phyloP scores from a whole-genome alignment of 2,797 vertebrate species.

The Enteromius fasciolatus region DNA sequence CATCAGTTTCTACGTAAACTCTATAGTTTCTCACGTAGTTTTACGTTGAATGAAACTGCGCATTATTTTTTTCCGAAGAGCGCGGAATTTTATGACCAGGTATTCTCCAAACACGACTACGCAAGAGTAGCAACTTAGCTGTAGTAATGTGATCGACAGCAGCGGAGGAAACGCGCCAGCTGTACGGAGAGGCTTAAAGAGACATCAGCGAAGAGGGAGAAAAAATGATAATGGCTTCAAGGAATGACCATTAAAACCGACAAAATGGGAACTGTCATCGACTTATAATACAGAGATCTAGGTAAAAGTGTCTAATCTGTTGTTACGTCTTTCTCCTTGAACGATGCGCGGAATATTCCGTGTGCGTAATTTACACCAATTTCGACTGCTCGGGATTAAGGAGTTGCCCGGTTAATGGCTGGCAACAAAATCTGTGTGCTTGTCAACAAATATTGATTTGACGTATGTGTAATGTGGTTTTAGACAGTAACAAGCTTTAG shows the following conservation, averaged over 20 bases:
- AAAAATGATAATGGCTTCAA: constrained; percentile 61
- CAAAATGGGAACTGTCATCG: constrained; percentile 40
- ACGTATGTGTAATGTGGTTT: not conserved
- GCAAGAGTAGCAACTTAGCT: constrained; percentile 34
- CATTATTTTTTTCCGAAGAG: constrained; percentile 49
- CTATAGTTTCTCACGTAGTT: constrained; percentile 27
- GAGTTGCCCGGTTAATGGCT: constrained; percentile 63
- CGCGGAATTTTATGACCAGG: constrained; percentile 42
- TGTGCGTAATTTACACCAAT: constrained; percentile 41
- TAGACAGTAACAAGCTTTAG: not conserved
- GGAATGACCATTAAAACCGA: constrained; percentile 52
- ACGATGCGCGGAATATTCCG: constrained; percentile 19
- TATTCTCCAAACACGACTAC: constrained; percentile 55
- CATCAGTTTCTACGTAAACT: constrained; percentile 15
- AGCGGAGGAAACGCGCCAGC: constrained; percentile 50
- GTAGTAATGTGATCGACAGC: not conserved
- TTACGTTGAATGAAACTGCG: constrained; percentile 42
- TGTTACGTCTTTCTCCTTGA: not conserved
- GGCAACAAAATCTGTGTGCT: not conserved
- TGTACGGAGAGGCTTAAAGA: constrained; percentile 61
- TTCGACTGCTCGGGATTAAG: constrained; percentile 62
- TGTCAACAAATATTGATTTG: constrained; percentile 15
- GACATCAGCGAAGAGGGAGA: constrained; percentile 58
- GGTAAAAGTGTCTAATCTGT: constrained; percentile 54
- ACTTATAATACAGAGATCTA: constrained; percentile 43